These are phyloP conservation scores for Drosophila ustulata DNA, from an alignment of 2,888 invertebrate species.

Conservation along the genomic window DNA sequence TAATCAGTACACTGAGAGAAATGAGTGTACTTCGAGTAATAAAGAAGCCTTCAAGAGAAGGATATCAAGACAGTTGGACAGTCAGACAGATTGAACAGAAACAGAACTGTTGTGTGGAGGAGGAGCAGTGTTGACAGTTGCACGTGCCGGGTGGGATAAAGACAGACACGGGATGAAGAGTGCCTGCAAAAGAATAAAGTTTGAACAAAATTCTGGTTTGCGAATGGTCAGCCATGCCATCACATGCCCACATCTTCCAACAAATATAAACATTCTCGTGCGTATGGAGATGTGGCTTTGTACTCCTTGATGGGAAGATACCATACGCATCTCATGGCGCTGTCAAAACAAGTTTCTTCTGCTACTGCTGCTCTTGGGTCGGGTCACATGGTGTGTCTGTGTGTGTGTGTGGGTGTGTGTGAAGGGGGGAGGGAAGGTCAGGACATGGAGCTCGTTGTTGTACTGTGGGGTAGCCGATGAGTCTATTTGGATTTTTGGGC, in stretches of 20 bases:
- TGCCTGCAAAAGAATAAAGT: constrained; percentile 47
- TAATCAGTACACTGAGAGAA: constrained; percentile 28
- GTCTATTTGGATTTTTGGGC: constrained; percentile 22
- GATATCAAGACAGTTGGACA: constrained; percentile 42
- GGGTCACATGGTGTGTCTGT: constrained; percentile 13
- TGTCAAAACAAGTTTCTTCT: constrained; percentile 19
- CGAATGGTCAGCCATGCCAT: constrained; percentile 8
- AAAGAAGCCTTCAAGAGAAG: constrained; percentile 36
- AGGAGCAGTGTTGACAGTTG: constrained; percentile 55
- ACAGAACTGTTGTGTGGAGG: not conserved
- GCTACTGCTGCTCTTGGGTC: constrained; percentile 24
- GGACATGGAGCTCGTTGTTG: constrained; percentile 42
- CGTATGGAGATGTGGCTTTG: constrained; percentile 51
- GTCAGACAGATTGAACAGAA: constrained; percentile 20
- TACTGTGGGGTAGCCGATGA: constrained; percentile 19
- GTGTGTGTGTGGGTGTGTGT: not conserved
- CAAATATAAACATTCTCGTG: constrained; percentile 11
- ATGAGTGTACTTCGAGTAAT: too few species aligned
- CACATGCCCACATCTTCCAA: constrained; percentile 17
- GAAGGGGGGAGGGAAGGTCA: constrained; percentile 41
- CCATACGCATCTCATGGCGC: constrained; percentile 66
- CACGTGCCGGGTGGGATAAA: constrained; percentile 47
- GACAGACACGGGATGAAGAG: constrained; percentile 27
- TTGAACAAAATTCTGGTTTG: constrained; percentile 32
- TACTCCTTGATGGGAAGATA: constrained; percentile 45